Evolutionary conservation across 2,113 vertebrate genomes (phyloP), one percentile per base, ranked within the genome.

Genomic region (Myiozetetes cayanensis): DNA sequence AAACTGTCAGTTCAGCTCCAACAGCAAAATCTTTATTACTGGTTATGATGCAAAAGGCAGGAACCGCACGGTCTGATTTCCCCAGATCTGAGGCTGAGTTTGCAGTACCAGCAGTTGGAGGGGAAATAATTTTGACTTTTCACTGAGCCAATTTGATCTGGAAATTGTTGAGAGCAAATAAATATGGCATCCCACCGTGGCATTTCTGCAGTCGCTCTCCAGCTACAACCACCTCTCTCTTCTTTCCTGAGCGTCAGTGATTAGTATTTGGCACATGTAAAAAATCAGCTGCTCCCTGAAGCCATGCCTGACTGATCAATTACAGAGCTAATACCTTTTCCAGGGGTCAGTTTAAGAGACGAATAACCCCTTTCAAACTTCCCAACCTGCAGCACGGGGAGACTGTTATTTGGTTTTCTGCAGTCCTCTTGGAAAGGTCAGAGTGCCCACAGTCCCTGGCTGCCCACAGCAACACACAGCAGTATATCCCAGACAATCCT

Each of bases 61-160:
- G 78, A 94, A 85, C 78, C 82, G 82, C 89, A 84, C 16, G 8
- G 35, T 46, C 62, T 88, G 94, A 70, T 89, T 95, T 88, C 73
- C 95, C 93, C 93, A 95, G 66, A 90, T 94, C 85, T 68, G 74
- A 90, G 85, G 76, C 89, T 50, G 63, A 72, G 53, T 71, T 86
- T 91, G 81, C 94, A 93, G 59, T 8, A 70, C 67, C 12, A 8
- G 90, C 90, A 85, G 61, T 76, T 58, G 73, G 71, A 95, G 53
- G 66, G 55, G 90, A 89, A 96, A 94, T 95, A 20, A 91, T 88
- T 89, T 55, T 88, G 93, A 91, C 90, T 94, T 95, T 75, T 80
- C 83, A 87, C 81, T 72, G 84, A 96, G 93, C 62, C 88, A 93
- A 96, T 90, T 79, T 94, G 96, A 96, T 91, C 84, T 94, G 93